Evolutionary conservation across 1,140 invertebrate species (phyloP), one percentile per base, ranked within the genome.

Genomic region (Ceratina japonica): DNA sequence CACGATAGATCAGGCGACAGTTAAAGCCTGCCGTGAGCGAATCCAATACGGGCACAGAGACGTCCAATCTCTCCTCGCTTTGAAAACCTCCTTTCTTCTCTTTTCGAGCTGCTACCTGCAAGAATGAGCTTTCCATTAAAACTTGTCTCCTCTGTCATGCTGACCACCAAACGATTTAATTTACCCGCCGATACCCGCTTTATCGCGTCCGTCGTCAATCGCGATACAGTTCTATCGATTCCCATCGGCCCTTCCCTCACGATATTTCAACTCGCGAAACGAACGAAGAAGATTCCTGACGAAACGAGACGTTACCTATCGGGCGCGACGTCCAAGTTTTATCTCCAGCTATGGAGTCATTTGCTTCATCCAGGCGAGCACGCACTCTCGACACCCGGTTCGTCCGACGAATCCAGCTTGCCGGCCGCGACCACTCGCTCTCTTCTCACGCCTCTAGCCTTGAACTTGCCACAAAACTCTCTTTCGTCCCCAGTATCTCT

Each of bases 71-170:
- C 81, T 73, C 70, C 49, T 24, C 54, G 76, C 63, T 71, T 62
- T 59, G 61, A 83, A 59, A 66, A 59, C 54, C 54, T 75, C 61
- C 37, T 37, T 62, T 71, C 69, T 76, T 62, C 74, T 74, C 82
- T 62, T 20, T 74, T 75, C 52, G 56, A 31, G 37, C 37, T 56
- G 73, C 49, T 56, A 72, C 80, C 82, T 85, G 83, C 79, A 85
- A 84, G 63, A 73, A 83, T 69, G 78, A 69, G 77, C 81, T 80
- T 83, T 83, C 78, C 83, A 76, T 80, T 84, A 84, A 73, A 83
- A 65, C n/a, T 56, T 16, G 73, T 18, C 65, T 22, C 49, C 44
- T 69, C 44, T 69, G 52, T 61, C 69, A 15, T 16, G 22, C 4
- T 27, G 52, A 0, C 24, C 44, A 15, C 54, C 51, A 24, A 64